Conservation (phyloP, 2,888 invertebrate genomes). For the Ectropis crepuscularia region DNA sequence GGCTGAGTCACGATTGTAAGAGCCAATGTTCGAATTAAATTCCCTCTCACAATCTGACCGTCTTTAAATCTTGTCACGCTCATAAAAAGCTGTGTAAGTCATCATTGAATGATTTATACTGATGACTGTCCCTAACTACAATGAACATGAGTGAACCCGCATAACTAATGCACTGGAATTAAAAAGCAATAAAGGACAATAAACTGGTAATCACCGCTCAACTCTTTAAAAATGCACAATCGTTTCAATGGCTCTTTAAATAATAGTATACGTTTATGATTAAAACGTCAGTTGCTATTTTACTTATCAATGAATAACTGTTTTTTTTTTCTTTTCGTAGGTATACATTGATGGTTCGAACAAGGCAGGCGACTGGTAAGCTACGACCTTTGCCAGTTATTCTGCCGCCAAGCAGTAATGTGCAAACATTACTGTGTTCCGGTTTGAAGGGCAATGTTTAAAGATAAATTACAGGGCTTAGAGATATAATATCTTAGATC, state of each 20-base stretch:
- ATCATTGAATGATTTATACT: conserved; percentile 14
- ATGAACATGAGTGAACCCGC: conserved; percentile 26
- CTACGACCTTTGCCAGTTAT: too few relatives aligned
- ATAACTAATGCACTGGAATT: conserved; percentile 23
- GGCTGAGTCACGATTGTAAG: too few relatives aligned
- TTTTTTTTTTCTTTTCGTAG: too few relatives aligned
- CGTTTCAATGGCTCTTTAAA: conserved; percentile 21
- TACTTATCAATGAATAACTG: too few relatives aligned
- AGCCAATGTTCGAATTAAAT: neutral
- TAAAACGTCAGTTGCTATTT: too few relatives aligned
- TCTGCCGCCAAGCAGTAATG: too few relatives aligned
- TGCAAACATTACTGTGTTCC: too few relatives aligned
- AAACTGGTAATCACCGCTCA: conserved; percentile 8
- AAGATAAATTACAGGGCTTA: too few relatives aligned
- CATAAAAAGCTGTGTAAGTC: conserved; percentile 12
- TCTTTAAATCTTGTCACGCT: conserved; percentile 1
- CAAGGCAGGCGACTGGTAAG: too few relatives aligned
- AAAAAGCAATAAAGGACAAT: conserved; percentile 29
- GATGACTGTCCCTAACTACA: conserved; percentile 7
- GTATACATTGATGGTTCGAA: too few relatives aligned
- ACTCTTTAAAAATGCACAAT: conserved; percentile 25
- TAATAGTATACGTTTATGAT: conserved; percentile 2
- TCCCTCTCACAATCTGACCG: neutral
- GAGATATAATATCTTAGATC: too few relatives aligned
- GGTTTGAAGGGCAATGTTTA: too few relatives aligned